A percentile compares a stretch with the other conserved stretches of the same genome.
Evolutionary conservation across 2,797 vertebrate species (phyloP).

Genomic region (Sebastes taczanowskii): DNA sequence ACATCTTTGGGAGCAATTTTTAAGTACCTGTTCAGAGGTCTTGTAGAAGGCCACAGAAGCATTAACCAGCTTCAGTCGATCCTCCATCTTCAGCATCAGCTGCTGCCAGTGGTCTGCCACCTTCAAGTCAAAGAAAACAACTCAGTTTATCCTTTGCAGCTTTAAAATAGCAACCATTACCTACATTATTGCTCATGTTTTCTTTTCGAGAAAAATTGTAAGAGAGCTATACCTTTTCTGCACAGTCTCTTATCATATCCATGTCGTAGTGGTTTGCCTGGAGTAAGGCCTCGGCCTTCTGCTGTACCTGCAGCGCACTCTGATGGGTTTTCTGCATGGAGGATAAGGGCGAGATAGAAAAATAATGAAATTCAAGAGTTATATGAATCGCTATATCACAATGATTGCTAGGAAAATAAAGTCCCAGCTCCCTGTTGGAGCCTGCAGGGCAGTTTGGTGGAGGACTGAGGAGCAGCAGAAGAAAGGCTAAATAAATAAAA

Average conservation of each 20-base stretch:
- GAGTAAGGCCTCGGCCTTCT: slow-evolving; percentile 96
- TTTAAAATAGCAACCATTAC: background rate
- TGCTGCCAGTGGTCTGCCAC: slow-evolving; percentile 99
- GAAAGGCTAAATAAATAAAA: slow-evolving; percentile 31
- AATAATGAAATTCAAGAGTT: slow-evolving; percentile 18
- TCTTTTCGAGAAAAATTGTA: background rate
- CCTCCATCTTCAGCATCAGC: slow-evolving; percentile 99
- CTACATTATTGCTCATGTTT: background rate
- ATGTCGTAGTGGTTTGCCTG: slow-evolving; percentile 98
- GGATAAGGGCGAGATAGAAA: slow-evolving; percentile 13
- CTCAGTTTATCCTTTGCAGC: background rate
- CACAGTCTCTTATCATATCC: slow-evolving; percentile 98
- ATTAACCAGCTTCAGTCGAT: slow-evolving; percentile 96
- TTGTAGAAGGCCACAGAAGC: slow-evolving; percentile 99
- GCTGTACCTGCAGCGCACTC: slow-evolving; percentile 96
- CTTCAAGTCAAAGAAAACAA: slow-evolving; percentile 66
- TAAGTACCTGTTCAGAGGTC: slow-evolving; percentile 94
- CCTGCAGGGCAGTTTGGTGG: slow-evolving; percentile 10
- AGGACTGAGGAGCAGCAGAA: slow-evolving; percentile 10
- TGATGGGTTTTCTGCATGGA: slow-evolving; percentile 90
- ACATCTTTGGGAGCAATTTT: background rate
- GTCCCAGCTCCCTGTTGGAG: background rate
- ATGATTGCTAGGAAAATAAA: slow-evolving; percentile 22
- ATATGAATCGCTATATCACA: slow-evolving; percentile 20
- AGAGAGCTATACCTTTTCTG: slow-evolving; percentile 85